Base-by-base conservation (phyloP, 2,797 vertebrate species). In the Epinephelus coioides region DNA sequence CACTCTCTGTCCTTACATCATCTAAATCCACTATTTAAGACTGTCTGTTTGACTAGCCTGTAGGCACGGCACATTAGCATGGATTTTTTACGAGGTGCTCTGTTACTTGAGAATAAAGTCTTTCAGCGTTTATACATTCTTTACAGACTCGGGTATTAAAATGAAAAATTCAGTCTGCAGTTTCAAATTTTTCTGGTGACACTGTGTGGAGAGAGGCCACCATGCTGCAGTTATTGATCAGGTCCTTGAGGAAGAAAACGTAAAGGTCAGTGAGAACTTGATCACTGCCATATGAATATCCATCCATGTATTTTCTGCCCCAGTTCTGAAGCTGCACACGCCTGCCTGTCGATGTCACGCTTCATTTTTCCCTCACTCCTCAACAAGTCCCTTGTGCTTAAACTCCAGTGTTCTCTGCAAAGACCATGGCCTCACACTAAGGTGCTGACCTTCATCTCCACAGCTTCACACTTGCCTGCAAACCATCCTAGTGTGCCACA, bases 11-110 rank as follows among this genome's bases (percentile, higher is more conserved):
- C 40, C 21, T 62, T 82, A 67, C 49, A 34, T 76, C 68, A 81
- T 77, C 72, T 62, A 64, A 64, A 59, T 69, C 44, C 51, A 51
- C 44, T 56, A 15, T 76, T 76, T 49, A 67, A 81, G 12, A 23
- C 5, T 25, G 27, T 69, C 21, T 71, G 49, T 50, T 57, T 68
- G 27, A 60, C 27, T 46, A 46, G 66, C 61, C 54, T 76, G 60
- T 21, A 27, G 67, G 55, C 54, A 38, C 46, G 13, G 23, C 8
- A 34, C 53, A 63, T 23, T 50, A 61, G n/a, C 27, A 54, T 54
- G 13, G 6, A 25, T 60, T 27, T 65, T 67, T 55, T 53, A 47
- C 17, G 3, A 60, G 10, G 8, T 55, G 12, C 21, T 62, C 25
- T 62, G 40, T 21, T 55, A 56, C 30, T 23, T 10, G 3, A 43